phyloP scores from a whole-genome alignment of 2,888 invertebrate genomes.

The Lasioglossum morio region DNA sequence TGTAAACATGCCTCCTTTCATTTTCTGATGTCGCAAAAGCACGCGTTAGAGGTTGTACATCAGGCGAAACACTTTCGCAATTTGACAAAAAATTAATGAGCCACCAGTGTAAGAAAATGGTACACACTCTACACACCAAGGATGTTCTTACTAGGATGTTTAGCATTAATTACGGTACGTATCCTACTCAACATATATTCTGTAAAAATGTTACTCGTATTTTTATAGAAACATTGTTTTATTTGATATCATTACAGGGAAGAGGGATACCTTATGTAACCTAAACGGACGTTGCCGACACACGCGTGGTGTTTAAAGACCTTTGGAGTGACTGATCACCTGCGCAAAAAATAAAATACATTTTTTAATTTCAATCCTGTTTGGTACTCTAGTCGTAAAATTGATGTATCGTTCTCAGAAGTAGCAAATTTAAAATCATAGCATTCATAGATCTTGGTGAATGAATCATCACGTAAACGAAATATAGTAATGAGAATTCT shows the following conservation, averaged over 20 bases:
- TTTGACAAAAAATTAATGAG: not conserved
- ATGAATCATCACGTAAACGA: slow-evolving; percentile 38
- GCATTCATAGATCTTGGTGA: slow-evolving; percentile 67
- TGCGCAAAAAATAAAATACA: slow-evolving; percentile 6
- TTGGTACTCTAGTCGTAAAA: not conserved
- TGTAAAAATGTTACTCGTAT: not conserved
- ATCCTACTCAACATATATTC: not conserved
- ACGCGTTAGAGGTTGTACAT: not conserved
- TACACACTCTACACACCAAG: not conserved
- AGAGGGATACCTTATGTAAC: not conserved
- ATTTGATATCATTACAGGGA: slow-evolving; percentile 2
- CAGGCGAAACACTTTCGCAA: not conserved
- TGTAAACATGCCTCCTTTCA: not conserved
- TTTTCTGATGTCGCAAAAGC: not conserved
- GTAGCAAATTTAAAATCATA: slow-evolving; percentile 68
- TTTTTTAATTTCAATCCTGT: not conserved
- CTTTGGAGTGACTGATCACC: not conserved
- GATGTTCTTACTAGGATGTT: not conserved
- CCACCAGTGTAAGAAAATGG: not conserved
- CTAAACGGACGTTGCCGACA: not conserved
- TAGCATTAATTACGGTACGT: not conserved
- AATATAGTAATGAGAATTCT: not conserved
- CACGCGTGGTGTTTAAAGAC: not conserved
- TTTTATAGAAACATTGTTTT: slow-evolving; percentile 10
- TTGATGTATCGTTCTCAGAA: slow-evolving; percentile 44